phyloP scores from a whole-genome alignment of 2,888 invertebrate genomes.

The Tolmerus cingulatus region DNA sequence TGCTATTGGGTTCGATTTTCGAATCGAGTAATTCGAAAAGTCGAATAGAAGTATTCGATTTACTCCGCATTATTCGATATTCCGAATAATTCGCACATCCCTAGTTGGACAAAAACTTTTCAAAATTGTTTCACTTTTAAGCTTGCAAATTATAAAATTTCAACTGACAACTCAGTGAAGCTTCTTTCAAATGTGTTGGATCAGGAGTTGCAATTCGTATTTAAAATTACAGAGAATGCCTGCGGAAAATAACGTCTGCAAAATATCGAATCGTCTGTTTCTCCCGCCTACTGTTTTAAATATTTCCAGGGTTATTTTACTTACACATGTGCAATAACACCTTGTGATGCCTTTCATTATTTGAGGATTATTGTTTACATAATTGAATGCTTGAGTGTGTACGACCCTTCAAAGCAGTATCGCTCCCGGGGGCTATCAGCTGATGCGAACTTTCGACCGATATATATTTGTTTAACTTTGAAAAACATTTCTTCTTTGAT shows the following conservation, averaged over 20 bases:
- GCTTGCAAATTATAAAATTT: background rate
- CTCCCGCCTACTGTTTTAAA: background rate
- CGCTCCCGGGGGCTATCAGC: background rate
- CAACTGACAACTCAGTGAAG: background rate
- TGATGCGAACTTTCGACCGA: slow-evolving; percentile 3
- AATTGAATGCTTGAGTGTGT: background rate
- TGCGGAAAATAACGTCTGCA: background rate
- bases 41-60: too few species aligned
- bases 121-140: background rate
- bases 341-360: background rate
- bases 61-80: too few species aligned
- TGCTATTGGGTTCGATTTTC: too few species aligned
- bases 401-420: background rate
- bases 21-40: too few species aligned
- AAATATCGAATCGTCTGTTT: too few species aligned
- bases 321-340: background rate
- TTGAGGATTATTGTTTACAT: background rate
- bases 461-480: background rate
- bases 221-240: background rate
- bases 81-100: too few species aligned
- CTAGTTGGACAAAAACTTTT: background rate
- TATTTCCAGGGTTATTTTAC: background rate
- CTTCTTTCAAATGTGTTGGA: background rate
- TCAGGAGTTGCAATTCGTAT: background rate
- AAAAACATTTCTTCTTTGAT: background rate